Percentiles rank a stretch among this genome's conserved stretches.
phyloP scores from a whole-genome alignment of 2,113 vertebrate species.

The Cryptotis parvus region DNA sequence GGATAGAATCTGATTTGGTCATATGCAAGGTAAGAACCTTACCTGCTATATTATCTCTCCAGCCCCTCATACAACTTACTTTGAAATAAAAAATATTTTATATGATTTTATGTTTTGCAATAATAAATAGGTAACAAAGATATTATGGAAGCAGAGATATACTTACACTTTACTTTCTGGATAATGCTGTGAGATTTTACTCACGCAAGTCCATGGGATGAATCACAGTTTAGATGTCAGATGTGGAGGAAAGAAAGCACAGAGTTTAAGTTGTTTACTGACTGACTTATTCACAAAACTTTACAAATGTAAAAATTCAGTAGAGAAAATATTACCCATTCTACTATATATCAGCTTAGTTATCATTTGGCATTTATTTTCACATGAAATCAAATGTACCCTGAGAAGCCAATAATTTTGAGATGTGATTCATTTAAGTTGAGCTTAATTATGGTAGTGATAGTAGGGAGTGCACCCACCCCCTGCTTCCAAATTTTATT shows the following conservation, averaged over 20 bases:
- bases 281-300: slow-evolving; percentile 11
- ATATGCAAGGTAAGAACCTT: no score
- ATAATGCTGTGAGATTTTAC: not conserved
- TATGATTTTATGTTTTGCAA: not conserved
- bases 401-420: not conserved
- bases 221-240: not conserved
- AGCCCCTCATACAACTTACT: no score
- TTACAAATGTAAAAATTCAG: slow-evolving; percentile 20
- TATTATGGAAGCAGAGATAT: not conserved
- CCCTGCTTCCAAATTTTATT: not conserved
- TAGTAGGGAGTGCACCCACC: not conserved
- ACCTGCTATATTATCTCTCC: no score
- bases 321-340: not conserved
- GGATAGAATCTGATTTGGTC: no score
- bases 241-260: not conserved
- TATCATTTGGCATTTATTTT: not conserved
- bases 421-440: not conserved
- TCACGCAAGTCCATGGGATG: not conserved
- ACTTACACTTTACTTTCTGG: slow-evolving; percentile 49
- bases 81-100: not conserved
- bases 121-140: not conserved
- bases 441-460: not conserved
- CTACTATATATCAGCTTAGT: not conserved
- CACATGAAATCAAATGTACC: not conserved
- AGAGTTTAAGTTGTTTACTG: not conserved